Percentiles rank a stretch among this genome's conserved stretches.
Evolutionary conservation across 2,797 vertebrate genomes (phyloP).

Genomic region (Neopelma chrysocephalum): DNA sequence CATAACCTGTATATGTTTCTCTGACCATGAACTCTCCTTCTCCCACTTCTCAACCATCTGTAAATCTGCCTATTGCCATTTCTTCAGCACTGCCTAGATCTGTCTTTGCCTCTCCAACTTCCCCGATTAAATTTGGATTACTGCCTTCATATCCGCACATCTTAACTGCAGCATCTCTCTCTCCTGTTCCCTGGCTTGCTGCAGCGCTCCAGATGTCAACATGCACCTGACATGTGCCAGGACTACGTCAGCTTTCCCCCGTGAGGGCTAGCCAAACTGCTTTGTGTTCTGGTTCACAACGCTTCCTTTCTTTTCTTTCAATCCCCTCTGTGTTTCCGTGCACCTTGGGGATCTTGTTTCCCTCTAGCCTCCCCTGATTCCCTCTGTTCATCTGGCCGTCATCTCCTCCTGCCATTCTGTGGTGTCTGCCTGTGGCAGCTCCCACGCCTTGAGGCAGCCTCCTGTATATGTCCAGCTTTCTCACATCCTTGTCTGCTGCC

Average conservation of each 20-base stretch:
- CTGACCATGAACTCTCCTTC: conserved; percentile 43
- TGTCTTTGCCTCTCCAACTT: not conserved
- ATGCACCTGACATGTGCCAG: not conserved
- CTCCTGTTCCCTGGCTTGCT: not conserved
- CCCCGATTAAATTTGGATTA: not conserved
- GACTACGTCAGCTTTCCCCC: rapidly evolving
- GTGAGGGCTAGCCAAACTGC: rapidly evolving
- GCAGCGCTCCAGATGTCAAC: not conserved
- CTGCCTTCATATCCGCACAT: not conserved
- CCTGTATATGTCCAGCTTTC: not conserved
- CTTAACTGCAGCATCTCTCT: not conserved
- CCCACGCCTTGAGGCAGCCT: rapidly evolving
- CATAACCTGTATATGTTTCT: not conserved
- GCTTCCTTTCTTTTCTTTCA: not conserved
- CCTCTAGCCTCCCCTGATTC: not conserved
- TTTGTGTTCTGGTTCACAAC: not conserved
- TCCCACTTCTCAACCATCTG: not conserved
- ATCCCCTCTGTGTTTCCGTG: rapidly evolving
- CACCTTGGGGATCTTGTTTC: not conserved
- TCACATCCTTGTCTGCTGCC: not conserved
- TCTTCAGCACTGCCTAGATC: not conserved
- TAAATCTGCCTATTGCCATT: not conserved
- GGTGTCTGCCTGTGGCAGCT: rapidly evolving
- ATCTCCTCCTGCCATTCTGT: not conserved
- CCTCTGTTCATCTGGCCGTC: rapidly evolving